These are phyloP conservation scores for Andrena praecox DNA, from an alignment of 2,888 invertebrate species.

Conservation along the genomic window DNA sequence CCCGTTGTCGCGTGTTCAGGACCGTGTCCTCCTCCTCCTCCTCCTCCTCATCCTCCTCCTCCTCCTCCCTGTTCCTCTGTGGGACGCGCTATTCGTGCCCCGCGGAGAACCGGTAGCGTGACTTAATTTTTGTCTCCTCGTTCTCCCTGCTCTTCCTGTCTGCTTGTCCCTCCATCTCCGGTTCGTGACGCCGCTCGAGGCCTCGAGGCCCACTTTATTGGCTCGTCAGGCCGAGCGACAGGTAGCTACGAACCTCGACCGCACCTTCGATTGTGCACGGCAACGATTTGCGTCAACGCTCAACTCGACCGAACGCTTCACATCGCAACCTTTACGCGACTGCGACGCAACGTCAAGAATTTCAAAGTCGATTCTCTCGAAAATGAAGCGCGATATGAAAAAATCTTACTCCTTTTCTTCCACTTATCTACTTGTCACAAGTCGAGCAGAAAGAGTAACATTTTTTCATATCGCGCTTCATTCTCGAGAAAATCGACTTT, in stretches of 20 bases:
- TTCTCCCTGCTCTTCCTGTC: slow-evolving; percentile 25
- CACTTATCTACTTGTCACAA: no score
- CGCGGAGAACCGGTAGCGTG: slow-evolving; percentile 51
- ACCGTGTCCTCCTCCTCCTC: slow-evolving; percentile 25
- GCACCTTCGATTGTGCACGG: slow-evolving; percentile 3
- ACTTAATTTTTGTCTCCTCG: slow-evolving; percentile 52
- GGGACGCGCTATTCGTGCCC: slow-evolving; percentile 40
- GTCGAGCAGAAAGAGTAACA: no score
- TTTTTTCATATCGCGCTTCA: no score
- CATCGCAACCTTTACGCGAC: background rate
- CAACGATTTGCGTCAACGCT: background rate
- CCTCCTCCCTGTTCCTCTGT: background rate
- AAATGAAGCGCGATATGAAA: no score
- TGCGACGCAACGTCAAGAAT: background rate
- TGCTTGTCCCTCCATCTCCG: background rate
- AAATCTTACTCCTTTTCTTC: no score
- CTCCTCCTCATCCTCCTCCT: slow-evolving; percentile 2
- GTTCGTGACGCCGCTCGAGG: background rate
- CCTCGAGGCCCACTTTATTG: slow-evolving; percentile 37
- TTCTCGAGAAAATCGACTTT: no score
- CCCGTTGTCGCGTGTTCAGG: slow-evolving; percentile 44
- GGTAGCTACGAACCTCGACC: slow-evolving; percentile 32
- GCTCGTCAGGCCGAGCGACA: slow-evolving; percentile 45
- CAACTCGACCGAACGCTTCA: background rate
- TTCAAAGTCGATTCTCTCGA: no score